Conservation (phyloP, 2,113 vertebrate genomes). For the Petrocephalus zakoni region DNA sequence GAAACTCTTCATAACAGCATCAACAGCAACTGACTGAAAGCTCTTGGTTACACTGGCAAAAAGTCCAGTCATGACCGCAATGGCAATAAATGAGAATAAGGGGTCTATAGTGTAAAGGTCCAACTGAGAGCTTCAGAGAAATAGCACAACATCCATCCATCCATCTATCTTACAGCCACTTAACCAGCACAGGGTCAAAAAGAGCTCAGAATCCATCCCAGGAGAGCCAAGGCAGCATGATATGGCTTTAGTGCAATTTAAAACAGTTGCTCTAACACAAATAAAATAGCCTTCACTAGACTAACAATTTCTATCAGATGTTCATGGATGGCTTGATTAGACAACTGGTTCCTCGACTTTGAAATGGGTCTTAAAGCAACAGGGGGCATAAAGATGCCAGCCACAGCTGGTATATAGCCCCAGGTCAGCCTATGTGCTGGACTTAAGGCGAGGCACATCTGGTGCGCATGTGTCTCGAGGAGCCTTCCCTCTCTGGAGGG, state of each 20-base stretch:
- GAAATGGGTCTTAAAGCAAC: neutral
- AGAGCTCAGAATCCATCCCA: neutral
- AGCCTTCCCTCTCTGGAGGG: neutral
- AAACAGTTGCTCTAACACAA: neutral
- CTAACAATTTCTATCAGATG: neutral
- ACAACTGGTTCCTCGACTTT: neutral
- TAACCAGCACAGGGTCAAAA: neutral
- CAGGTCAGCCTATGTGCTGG: neutral
- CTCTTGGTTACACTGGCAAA: no score
- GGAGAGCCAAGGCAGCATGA: neutral
- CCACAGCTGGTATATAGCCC: neutral
- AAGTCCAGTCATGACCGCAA: neutral
- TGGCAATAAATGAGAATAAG: neutral
- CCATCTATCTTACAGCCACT: neutral
- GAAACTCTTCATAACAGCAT: neutral
- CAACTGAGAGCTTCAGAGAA: neutral
- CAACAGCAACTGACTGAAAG: neutral
- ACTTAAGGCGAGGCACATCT: slow-evolving; percentile 36
- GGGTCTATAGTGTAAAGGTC: neutral
- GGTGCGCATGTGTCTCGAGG: slow-evolving; percentile 34
- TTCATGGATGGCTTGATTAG: neutral
- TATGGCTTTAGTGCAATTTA: neutral
- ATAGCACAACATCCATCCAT: neutral
- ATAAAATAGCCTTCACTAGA: neutral
- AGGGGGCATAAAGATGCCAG: neutral